Evolutionary conservation across 2,888 invertebrate genomes (phyloP), one percentile per base, ranked within the genome.

Genomic region (Malthinus flaveolus): DNA sequence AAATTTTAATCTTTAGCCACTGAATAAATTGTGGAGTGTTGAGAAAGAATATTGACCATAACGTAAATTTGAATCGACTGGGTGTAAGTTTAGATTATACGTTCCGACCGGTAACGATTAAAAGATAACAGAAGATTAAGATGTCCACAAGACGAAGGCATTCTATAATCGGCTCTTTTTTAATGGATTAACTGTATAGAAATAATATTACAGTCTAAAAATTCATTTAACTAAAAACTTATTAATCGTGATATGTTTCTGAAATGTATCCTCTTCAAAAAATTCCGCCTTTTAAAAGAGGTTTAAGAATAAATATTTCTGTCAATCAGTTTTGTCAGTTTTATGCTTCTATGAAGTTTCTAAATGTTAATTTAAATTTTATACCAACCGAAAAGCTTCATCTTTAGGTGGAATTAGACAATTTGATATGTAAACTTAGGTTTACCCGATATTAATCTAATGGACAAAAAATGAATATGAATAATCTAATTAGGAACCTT

Each of bases 41-140:
- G 39, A 32, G 33, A 46, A 59, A 55, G 36, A 47, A 55, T 23
- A 59, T 31, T 46, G 47, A 11, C 33, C 45, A 46, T 42, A 48
- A 45, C 36, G 47, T 50, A 63, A 63, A 71, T 67, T 55, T 52
- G 62, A 68, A 58, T 61, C 59, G 69, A 66, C 69, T 66, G 66
- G 59, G 67, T 68, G 69, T 66, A 65, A 69, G 65, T 66, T 61
- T 66, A 69, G 68, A 69, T 71, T 68, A 69, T 64, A 69, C 64
- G 58, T 57, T 63, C 66, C 66, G 64, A 62, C 65, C 65, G 61
- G 51, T 56, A 55, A 51, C 65, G 68, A 71, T 68, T 67, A 53
- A 45, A 59, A 67, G 69, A 71, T 71, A 71, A 69, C 67, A 67
- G 52, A 51, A 60, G 68, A 71, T 71, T 71, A 69, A 68, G 67